Conservation (phyloP, 2,888 invertebrate species). For the Marronus borbonicus region DNA sequence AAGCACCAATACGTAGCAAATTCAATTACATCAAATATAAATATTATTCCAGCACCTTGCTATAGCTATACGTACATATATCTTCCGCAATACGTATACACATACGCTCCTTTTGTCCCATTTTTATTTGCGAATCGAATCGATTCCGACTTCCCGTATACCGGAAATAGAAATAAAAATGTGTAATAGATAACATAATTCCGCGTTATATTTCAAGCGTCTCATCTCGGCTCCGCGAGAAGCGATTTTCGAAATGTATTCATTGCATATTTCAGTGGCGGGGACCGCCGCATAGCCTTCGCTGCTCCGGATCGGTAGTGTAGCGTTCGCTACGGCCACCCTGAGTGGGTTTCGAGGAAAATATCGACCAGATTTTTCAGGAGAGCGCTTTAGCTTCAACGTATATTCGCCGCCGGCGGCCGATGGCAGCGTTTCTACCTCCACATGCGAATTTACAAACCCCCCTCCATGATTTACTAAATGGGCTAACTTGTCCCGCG, state of each 20-base stretch:
- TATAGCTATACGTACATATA: neutral
- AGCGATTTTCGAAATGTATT: constrained; percentile 45
- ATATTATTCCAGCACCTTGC: neutral
- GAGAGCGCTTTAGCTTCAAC: neutral
- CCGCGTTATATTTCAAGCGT: constrained; percentile 33
- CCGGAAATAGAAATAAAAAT: constrained; percentile 18
- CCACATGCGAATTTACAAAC: constrained; percentile 29
- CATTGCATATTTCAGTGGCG: constrained; percentile 40
- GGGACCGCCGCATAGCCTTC: neutral
- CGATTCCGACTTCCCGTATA: constrained; percentile 2
- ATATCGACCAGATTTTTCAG: constrained; percentile 43
- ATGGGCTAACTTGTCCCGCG: constrained; percentile 36
- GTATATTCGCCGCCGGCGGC: neutral
- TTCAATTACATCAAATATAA: constrained; percentile 10
- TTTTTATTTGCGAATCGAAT: constrained; percentile 22
- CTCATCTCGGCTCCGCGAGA: constrained; percentile 25
- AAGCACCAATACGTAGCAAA: neutral
- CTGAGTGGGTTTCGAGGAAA: neutral
- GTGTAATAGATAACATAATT: constrained; percentile 40
- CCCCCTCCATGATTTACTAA: constrained; percentile 33
- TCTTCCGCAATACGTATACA: neutral
- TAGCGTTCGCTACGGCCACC: neutral
- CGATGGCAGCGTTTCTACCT: neutral
- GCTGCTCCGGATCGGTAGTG: neutral
- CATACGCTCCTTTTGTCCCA: constrained; percentile 2